Evolutionary conservation across 2,113 vertebrate genomes (phyloP).

Genomic region (Halichoerus grypus): DNA sequence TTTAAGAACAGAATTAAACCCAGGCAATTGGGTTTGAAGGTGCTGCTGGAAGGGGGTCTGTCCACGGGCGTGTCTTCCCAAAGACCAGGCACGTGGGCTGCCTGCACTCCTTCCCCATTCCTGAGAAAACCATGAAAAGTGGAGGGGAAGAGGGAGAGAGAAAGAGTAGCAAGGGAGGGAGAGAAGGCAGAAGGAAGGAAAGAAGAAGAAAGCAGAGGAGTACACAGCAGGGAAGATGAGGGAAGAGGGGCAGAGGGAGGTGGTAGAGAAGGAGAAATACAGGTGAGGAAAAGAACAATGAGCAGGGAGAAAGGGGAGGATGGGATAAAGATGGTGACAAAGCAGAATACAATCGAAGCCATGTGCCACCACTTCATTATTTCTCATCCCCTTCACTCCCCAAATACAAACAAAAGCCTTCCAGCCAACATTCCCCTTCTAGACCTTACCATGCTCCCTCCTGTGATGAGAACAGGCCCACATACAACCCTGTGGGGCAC

Average conservation of each 20-base stretch:
- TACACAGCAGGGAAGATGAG: background rate
- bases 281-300: background rate
- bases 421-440: background rate
- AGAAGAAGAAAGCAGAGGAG: background rate
- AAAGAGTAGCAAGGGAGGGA: background rate
- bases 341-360: background rate
- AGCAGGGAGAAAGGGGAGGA: background rate
- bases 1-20: conserved; percentile 40
- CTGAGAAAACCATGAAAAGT: background rate
- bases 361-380: accelerated
- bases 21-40: background rate
- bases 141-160: background rate
- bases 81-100: background rate
- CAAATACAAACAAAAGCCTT: background rate
- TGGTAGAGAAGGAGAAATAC: background rate
- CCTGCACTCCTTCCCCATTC: background rate
- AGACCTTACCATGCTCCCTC: background rate
- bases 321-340: no score
- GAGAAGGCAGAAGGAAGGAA: no score
- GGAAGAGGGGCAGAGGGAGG: background rate
- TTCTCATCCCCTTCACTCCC: background rate
- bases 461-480: background rate
- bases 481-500: accelerated
- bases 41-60: background rate
- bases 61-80: background rate